A percentile compares a stretch with the other conserved stretches of the same genome.
Evolutionary conservation across 2,113 vertebrate genomes (phyloP).

Genomic region (Aspidoscelis tigris): DNA sequence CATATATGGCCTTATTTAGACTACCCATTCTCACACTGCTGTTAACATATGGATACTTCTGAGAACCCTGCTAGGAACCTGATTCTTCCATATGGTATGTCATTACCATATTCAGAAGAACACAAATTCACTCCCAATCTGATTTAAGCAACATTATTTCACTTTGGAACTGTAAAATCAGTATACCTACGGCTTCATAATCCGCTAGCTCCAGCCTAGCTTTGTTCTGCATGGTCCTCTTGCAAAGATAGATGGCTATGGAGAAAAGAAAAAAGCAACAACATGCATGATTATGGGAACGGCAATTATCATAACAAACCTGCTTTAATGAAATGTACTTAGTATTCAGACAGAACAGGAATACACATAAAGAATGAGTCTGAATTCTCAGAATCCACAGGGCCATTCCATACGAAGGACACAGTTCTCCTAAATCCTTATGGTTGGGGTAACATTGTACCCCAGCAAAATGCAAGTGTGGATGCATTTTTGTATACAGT

Average conservation of each 20-base stretch:
- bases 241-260: slow-evolving; percentile 96
- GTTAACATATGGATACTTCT: neutral
- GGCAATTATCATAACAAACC: slow-evolving; percentile 32
- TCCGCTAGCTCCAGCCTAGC: slow-evolving; percentile 94
- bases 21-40: neutral
- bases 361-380: accelerated
- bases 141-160: slow-evolving; percentile 1
- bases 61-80: neutral
- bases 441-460: too few relatives aligned
- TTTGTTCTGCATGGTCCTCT: slow-evolving; percentile 98
- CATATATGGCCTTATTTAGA: too few relatives aligned
- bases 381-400: slow-evolving; percentile 13
- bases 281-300: slow-evolving; percentile 50
- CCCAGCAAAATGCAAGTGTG: too few relatives aligned
- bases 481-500: too few relatives aligned
- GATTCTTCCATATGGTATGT: neutral
- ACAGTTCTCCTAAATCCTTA: neutral
- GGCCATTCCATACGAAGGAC: neutral
- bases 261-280: slow-evolving; percentile 57
- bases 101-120: neutral
- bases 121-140: neutral
- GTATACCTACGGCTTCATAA: slow-evolving; percentile 94
- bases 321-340: neutral
- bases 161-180: slow-evolving; percentile 58
- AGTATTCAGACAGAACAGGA: neutral